Conservation (phyloP, 2,888 invertebrate genomes). For the Halictus ligatus region DNA sequence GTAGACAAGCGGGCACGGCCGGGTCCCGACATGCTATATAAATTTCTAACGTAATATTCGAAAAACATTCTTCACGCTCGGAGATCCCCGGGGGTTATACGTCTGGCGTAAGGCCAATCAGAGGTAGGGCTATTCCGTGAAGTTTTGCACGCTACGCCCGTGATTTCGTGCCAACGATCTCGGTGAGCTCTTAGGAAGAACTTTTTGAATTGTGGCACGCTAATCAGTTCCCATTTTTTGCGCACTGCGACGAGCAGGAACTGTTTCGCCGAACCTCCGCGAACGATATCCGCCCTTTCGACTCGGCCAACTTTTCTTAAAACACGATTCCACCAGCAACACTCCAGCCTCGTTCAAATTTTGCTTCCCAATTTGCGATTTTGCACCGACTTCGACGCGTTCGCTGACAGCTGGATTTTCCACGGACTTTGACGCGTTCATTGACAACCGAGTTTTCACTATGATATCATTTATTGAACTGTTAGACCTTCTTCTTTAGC, state of each 20-base stretch:
- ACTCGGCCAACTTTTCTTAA: neutral
- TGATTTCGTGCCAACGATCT: slow-evolving; percentile 72
- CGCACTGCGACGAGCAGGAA: slow-evolving; percentile 39
- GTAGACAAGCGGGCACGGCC: neutral
- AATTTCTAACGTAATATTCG: slow-evolving; percentile 70
- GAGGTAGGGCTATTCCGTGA: slow-evolving; percentile 57
- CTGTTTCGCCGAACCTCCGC: slow-evolving; percentile 17
- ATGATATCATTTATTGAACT: too few species aligned
- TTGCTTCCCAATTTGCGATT: neutral
- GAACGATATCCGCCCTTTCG: too few species aligned
- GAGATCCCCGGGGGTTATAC: slow-evolving; percentile 53
- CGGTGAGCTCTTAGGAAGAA: slow-evolving; percentile 63
- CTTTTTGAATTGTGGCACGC: slow-evolving; percentile 69
- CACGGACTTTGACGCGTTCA: neutral
- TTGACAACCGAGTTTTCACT: too few species aligned
- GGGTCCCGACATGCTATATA: slow-evolving; percentile 42
- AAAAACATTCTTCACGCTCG: slow-evolving; percentile 71
- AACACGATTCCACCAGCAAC: neutral
- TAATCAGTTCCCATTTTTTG: slow-evolving; percentile 67
- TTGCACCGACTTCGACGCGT: neutral
- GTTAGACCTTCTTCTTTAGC: too few species aligned
- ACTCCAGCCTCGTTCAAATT: neutral
- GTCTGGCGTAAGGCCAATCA: slow-evolving; percentile 70
- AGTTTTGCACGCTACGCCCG: slow-evolving; percentile 62
- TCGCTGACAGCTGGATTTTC: neutral